phyloP scores from a whole-genome alignment of 2,888 invertebrate species.

The Epiperipatus broadwayi region DNA sequence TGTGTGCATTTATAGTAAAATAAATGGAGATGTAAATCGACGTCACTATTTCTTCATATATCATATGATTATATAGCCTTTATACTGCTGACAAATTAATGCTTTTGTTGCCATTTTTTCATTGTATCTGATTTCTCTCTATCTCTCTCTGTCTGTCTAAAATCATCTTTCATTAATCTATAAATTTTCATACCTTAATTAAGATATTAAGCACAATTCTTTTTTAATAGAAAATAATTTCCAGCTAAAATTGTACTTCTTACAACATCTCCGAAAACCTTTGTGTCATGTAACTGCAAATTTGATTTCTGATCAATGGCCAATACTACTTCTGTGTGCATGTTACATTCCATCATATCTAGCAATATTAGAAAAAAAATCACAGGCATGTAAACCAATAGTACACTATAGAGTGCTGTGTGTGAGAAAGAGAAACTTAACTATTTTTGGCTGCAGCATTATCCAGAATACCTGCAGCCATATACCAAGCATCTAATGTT shows the following conservation, averaged over 20 bases:
- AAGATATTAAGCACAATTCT: too few species aligned
- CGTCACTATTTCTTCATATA: too few species aligned
- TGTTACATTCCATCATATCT: constrained; percentile 84
- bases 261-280: constrained; percentile 78
- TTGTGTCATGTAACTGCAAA: constrained; percentile 50
- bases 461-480: constrained; percentile 49
- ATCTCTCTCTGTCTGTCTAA: too few species aligned
- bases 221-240: constrained; percentile 71
- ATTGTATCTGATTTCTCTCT: too few species aligned
- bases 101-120: too few species aligned
- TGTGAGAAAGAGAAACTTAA: constrained; percentile 66
- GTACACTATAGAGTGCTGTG: constrained; percentile 68
- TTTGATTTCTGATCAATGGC: too few species aligned
- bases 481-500: constrained; percentile 53
- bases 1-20: too few species aligned
- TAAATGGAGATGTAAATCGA: too few species aligned
- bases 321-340: too few species aligned
- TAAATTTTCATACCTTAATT: constrained; percentile 73
- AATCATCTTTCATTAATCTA: constrained; percentile 69
- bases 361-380: constrained; percentile 96
- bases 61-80: too few species aligned
- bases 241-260: constrained; percentile 79
- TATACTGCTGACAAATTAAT: too few species aligned
- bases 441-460: constrained; percentile 51
- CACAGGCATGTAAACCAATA: constrained; percentile 80